Evolutionary conservation across 2,113 vertebrate genomes (phyloP).

Genomic region (Psittacula cyanocephala): DNA sequence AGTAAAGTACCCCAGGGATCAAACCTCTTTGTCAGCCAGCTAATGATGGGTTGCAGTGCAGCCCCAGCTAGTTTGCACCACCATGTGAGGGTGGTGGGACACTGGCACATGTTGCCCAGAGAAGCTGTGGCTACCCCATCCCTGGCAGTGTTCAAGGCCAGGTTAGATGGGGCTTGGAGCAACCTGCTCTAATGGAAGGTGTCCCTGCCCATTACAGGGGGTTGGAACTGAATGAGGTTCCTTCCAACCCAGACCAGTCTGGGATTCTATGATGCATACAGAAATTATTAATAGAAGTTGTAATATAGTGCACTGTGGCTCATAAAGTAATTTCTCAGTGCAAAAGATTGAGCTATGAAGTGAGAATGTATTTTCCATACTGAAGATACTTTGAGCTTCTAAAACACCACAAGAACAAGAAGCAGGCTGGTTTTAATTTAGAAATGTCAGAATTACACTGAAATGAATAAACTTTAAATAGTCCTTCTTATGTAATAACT

Average conservation of each 20-base stretch:
- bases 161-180: not conserved
- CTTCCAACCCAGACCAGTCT: not conserved
- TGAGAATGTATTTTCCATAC: not conserved
- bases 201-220: not conserved
- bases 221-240: not conserved
- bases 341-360: not conserved
- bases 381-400: not conserved
- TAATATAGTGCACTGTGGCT: not conserved
- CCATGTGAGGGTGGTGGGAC: not conserved
- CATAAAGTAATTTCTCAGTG: not conserved
- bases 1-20: too few relatives aligned
- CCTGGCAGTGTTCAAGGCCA: not conserved
- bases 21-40: not conserved
- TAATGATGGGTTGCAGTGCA: not conserved
- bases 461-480: slow-evolving; percentile 37
- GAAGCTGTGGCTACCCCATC: not conserved
- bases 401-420: not conserved
- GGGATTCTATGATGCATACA: not conserved
- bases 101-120: not conserved
- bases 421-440: not conserved
- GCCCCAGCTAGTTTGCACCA: not conserved
- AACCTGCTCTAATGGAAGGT: not conserved
- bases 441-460: slow-evolving; percentile 16
- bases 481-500: slow-evolving; percentile 19
- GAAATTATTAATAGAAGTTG: not conserved